Percentiles rank a stretch among this genome's conserved stretches.
Evolutionary conservation across 2,888 invertebrate species (phyloP).

Genomic region (Sphecodes monilicornis): DNA sequence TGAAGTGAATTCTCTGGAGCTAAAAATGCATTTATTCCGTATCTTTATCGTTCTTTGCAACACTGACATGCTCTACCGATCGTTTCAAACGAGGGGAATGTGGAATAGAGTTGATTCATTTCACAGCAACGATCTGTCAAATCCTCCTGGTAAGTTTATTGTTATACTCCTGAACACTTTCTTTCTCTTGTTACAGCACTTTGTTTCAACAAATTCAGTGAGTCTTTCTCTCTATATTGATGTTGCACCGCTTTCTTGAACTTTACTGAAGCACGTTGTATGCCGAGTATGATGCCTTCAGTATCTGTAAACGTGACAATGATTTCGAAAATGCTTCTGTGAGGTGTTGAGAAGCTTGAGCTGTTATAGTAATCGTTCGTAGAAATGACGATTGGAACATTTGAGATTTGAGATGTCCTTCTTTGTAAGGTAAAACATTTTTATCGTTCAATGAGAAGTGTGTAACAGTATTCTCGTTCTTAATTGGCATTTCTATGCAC

Average conservation of each 20-base stretch:
- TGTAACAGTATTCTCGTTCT: background rate
- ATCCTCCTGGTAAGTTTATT: background rate
- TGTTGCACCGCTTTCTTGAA: background rate
- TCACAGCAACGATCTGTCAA: background rate
- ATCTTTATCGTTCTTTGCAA: background rate
- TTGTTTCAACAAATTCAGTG: background rate
- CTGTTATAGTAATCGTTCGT: too few species aligned
- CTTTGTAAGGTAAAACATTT: too few species aligned
- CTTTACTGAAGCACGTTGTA: constrained; percentile 21
- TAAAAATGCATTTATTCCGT: background rate
- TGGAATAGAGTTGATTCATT: background rate
- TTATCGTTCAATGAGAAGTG: too few species aligned
- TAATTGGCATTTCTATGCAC: too few species aligned
- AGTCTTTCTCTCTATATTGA: background rate
- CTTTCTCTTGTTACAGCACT: background rate
- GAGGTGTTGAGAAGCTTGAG: too few species aligned
- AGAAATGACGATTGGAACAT: too few species aligned
- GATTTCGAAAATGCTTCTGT: too few species aligned
- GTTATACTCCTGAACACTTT: background rate
- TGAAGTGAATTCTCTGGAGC: background rate
- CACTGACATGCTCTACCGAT: background rate
- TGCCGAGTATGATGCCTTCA: constrained; percentile 34
- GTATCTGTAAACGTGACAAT: constrained; percentile 16
- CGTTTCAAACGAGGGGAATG: background rate
- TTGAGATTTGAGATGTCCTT: too few species aligned